Evolutionary conservation across 2,113 vertebrate species (phyloP), one percentile per base, ranked within the genome.

Genomic region (Megatriorchis doriae): DNA sequence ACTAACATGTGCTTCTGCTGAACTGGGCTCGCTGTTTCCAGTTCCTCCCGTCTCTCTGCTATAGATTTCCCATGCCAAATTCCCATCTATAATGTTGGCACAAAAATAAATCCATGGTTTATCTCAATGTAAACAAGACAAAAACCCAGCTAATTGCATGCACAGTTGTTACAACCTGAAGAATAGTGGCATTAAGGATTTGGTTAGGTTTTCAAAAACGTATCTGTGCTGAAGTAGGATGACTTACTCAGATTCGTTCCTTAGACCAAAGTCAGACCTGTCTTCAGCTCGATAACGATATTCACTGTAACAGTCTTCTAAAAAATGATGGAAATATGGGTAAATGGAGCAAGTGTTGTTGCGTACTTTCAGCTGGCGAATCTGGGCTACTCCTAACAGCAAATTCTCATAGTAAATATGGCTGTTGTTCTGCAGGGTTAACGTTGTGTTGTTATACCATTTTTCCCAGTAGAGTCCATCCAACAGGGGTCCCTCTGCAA

Each of bases 401-500:
- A 98, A 92, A 59, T 98, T 98, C 94, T 98, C 98, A 6, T 94
- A 97, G 96, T 97, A 97, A 91, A 97, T 97, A 10, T n/a, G 94
- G 74, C 96, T 93, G 63, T 93, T 98, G 48, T 83, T 93, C 68
- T 88, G 52, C 61, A 50, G 6, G 50, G 77, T 58, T 55, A 79
- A 31, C 1, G 79, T n/a, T 9, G 15, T 48, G 56, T 66, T 94
- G 80, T 74, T 95, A 19, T 96, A 94, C 93, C 96, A 95, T 27
- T 93, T 88, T 31, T 97, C 96, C 97, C 97, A 98, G 95, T 96
- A 98, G n/a, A 98, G 95, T 47, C 97, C 97, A 68, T 98, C 94
- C 95, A 98, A 62, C 52, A 98, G 68, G 16, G 96, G 98, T 61
- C 98, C 97, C 91, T 98, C 94, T 97, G 96, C 94, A 97, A 97